Evolutionary conservation across 2,113 vertebrate species (phyloP).

Genomic region (Abramis brama): DNA sequence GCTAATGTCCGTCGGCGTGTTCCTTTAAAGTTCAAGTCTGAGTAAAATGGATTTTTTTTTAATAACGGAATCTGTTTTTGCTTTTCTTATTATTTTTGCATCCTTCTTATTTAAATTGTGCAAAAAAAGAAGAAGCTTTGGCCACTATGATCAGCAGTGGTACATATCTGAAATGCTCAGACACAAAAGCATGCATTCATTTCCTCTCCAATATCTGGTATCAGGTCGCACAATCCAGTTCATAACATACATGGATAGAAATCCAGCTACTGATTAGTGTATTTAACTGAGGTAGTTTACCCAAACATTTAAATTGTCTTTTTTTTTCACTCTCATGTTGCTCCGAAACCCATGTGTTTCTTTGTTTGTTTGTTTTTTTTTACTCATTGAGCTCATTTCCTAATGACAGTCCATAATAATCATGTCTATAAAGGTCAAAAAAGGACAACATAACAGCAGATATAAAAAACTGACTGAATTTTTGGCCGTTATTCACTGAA

Average conservation of each 20-base stretch:
- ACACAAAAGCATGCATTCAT: conserved; percentile 37
- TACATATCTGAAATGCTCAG: conserved; percentile 23
- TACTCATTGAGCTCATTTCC: neutral
- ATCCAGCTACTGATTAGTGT: neutral
- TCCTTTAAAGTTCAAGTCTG: neutral
- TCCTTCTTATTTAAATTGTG: neutral
- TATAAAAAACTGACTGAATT: too few relatives aligned
- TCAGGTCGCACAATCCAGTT: neutral
- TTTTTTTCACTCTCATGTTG: neutral
- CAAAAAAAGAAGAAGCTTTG: neutral
- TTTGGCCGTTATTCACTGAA: too few relatives aligned
- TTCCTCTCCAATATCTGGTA: conserved; percentile 7
- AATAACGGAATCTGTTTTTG: neutral
- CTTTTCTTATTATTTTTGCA: neutral
- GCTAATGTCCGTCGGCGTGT: too few relatives aligned
- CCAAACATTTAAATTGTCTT: neutral
- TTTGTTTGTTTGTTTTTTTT: neutral
- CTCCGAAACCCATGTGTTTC: neutral
- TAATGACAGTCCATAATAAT: neutral
- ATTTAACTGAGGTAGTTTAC: neutral
- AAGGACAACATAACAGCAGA: neutral
- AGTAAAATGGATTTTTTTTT: neutral
- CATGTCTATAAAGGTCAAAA: neutral
- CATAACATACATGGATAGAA: neutral
- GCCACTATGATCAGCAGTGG: neutral